These are phyloP conservation scores for Triplophysa bombifrons DNA, from an alignment of 2,797 vertebrate genomes.

Conservation along the genomic window DNA sequence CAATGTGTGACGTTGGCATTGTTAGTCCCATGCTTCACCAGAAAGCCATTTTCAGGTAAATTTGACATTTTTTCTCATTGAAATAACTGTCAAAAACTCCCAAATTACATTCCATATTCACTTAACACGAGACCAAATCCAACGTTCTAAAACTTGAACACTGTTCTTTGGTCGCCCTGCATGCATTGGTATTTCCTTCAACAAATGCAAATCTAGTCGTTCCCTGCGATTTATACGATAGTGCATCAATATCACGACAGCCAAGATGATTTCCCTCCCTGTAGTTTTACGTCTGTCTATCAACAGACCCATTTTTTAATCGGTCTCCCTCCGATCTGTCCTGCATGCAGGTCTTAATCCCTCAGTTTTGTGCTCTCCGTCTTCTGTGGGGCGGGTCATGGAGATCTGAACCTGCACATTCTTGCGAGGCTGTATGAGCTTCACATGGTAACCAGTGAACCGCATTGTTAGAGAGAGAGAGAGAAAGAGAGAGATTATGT, in stretches of 20 bases:
- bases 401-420: constrained; percentile 90
- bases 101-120: too few relatives aligned
- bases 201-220: constrained; percentile 32
- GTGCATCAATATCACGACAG: constrained; percentile 32
- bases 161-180: background rate
- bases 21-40: too few relatives aligned
- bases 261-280: constrained; percentile 28
- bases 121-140: too few relatives aligned
- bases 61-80: too few relatives aligned
- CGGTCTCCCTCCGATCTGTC: constrained; percentile 36
- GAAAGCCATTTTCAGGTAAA: too few relatives aligned
- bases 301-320: constrained; percentile 46
- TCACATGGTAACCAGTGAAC: constrained; percentile 92
- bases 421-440: constrained; percentile 87
- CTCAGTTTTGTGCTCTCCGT: constrained; percentile 53
- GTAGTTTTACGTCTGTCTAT: constrained; percentile 30
- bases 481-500: constrained; percentile 88
- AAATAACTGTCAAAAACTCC: too few relatives aligned
- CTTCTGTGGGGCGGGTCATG: constrained; percentile 72
- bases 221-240: constrained; percentile 32
- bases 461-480: constrained; percentile 86
- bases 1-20: too few relatives aligned
- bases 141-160: background rate
- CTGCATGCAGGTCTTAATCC: constrained; percentile 51
- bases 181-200: background rate